Evolutionary conservation across 2,113 vertebrate species (phyloP).

Genomic region (Gallinago media): DNA sequence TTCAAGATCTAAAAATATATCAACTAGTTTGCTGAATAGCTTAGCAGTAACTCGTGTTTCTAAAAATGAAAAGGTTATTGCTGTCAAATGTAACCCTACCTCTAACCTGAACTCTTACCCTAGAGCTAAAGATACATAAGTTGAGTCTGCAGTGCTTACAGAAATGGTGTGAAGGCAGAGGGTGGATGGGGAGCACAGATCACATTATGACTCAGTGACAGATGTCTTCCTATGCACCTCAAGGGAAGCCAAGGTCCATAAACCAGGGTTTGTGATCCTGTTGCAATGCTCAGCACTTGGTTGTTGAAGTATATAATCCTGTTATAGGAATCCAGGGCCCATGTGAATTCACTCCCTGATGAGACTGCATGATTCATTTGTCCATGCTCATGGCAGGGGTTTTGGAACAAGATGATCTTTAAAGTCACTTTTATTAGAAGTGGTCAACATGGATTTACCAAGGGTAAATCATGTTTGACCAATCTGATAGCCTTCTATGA

Average conservation of each 20-base stretch:
- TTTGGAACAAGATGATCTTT: not conserved
- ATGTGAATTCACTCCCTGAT: not conserved
- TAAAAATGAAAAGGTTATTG: no score
- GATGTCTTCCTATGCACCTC: rapidly evolving
- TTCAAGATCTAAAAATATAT: no score
- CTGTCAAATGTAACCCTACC: no score
- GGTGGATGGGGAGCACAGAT: not conserved
- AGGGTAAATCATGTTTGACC: no score
- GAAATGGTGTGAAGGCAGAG: not conserved
- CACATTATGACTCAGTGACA: not conserved
- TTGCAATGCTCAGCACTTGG: not conserved
- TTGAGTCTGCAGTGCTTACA: not conserved
- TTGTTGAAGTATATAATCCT: not conserved
- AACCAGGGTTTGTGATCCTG: not conserved
- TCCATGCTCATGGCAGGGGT: not conserved
- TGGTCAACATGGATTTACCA: no score
- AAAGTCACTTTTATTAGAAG: not conserved
- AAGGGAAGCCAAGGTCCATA: not conserved
- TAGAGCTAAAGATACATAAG: no score
- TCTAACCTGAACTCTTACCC: no score
- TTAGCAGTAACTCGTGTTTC: no score
- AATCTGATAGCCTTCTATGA: no score
- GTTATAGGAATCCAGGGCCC: not conserved
- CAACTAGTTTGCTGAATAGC: no score
- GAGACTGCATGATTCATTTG: rapidly evolving